Percentiles rank a stretch among this genome's conserved stretches.
Conservation (phyloP, 2,888 invertebrate species). For the Glyphotaelius pellucidus region DNA sequence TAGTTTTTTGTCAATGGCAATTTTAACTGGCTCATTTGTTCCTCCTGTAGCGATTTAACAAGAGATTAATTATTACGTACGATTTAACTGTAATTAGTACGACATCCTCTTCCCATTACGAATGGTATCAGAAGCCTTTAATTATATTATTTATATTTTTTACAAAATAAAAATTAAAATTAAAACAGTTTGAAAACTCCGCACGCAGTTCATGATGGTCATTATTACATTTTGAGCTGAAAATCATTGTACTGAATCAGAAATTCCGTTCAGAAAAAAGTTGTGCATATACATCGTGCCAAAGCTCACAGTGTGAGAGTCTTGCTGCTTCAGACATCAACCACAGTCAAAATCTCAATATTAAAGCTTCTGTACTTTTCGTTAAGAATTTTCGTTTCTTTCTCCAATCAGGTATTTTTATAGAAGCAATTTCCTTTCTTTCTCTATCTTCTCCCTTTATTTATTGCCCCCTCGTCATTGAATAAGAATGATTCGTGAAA, state of each 20-base stretch:
- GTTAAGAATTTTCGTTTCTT: not conserved
- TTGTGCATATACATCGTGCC: not conserved
- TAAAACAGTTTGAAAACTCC: not conserved
- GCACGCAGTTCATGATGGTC: not conserved
- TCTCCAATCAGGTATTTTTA: not conserved
- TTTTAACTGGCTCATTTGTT: not conserved
- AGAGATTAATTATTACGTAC: not conserved
- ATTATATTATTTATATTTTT: not conserved
- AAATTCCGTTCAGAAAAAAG: not conserved
- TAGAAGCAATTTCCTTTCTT: not conserved
- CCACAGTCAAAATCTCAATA: not conserved
- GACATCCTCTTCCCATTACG: not conserved
- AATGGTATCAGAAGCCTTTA: not conserved
- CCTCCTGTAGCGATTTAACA: not conserved
- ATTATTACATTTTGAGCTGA: not conserved
- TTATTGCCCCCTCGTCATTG: not conserved
- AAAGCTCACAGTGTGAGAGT: not conserved
- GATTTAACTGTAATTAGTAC: not conserved
- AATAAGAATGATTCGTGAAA: not conserved
- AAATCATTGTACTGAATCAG: not conserved
- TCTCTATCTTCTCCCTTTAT: not conserved
- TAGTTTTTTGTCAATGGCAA: conserved; percentile 7
- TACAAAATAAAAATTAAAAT: too few relatives aligned
- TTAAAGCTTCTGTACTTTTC: not conserved
- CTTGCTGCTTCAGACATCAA: not conserved